These are phyloP conservation scores for Sciurus vulgaris DNA, from an alignment of 2,797 vertebrate species.

Conservation along the genomic window DNA sequence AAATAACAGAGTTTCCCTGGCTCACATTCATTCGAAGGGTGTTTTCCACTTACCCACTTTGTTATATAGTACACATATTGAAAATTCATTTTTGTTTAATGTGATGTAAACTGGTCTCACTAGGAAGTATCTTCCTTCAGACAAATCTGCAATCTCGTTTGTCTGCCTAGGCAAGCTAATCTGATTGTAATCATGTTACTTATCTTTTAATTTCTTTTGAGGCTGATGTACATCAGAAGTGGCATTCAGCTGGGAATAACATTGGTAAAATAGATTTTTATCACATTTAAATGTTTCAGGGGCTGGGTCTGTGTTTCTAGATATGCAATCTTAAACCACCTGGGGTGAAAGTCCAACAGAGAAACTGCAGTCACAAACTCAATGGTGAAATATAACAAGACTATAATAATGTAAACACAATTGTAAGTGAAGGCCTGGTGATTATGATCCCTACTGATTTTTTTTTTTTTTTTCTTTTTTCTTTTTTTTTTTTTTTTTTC, in stretches of 20 bases:
- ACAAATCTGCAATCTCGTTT: conserved; percentile 84
- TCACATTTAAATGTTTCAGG: conserved; percentile 83
- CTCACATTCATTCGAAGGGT: conserved; percentile 37
- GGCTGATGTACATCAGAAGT: conserved; percentile 85
- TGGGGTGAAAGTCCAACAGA: conserved; percentile 25
- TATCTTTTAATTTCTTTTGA: conserved; percentile 87
- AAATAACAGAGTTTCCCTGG: conserved; percentile 51
- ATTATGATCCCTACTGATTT: conserved; percentile 17
- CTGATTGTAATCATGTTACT: conserved; percentile 87
- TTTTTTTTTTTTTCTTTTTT: background rate
- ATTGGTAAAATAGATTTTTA: conserved; percentile 85
- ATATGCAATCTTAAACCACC: conserved; percentile 65
- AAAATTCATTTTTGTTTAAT: conserved; percentile 86
- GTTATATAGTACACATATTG: conserved; percentile 59
- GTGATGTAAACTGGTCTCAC: conserved; percentile 83
- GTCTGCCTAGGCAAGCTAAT: conserved; percentile 85
- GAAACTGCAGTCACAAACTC: conserved; percentile 21
- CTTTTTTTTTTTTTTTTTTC: too few species aligned
- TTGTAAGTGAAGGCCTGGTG: background rate
- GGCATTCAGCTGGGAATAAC: conserved; percentile 82
- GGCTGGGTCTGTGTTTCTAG: conserved; percentile 52
- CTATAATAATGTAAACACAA: conserved; percentile 47
- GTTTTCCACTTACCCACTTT: conserved; percentile 72
- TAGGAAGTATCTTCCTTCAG: conserved; percentile 83
- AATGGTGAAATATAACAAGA: conserved; percentile 29